A percentile compares a stretch with the other conserved stretches of the same genome.
phyloP scores from a whole-genome alignment of 2,113 vertebrate genomes.

The Myxocyprinus asiaticus region DNA sequence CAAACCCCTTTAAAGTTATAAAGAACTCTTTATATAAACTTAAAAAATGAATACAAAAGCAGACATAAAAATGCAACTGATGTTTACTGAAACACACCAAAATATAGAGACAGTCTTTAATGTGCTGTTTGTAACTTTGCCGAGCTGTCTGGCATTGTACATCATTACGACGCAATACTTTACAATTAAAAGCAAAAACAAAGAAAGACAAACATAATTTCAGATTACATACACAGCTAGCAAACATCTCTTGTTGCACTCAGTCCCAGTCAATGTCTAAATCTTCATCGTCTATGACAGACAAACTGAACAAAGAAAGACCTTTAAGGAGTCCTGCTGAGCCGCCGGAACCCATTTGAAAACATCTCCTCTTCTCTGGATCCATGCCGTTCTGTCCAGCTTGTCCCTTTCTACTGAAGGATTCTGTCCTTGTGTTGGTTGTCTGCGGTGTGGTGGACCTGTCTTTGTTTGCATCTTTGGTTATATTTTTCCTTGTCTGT shows the following conservation, averaged over 20 bases:
- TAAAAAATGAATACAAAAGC: no score
- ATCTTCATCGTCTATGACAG: slow-evolving; percentile 74
- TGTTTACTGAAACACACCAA: no score
- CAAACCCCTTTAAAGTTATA: no score
- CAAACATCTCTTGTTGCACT: slow-evolving; percentile 55
- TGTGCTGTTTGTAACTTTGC: no score
- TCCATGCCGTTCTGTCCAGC: slow-evolving; percentile 1
- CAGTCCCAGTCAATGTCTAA: slow-evolving; percentile 75
- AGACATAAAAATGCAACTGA: no score
- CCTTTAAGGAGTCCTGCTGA: slow-evolving; percentile 51
- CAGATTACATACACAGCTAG: neutral
- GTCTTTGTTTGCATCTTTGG: neutral
- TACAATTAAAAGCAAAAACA: no score
- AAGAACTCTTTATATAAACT: no score
- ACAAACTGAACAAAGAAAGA: slow-evolving; percentile 76
- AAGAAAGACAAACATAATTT: neutral
- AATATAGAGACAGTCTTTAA: no score
- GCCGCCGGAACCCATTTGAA: slow-evolving; percentile 67
- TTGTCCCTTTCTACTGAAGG: neutral
- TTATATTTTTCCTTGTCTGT: neutral
- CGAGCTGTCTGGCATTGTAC: no score
- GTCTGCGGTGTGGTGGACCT: neutral
- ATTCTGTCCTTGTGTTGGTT: neutral
- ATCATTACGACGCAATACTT: no score
- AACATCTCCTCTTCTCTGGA: slow-evolving; percentile 78